phyloP scores from a whole-genome alignment of 1,140 invertebrate genomes.

The Tetraneura akinire region DNA sequence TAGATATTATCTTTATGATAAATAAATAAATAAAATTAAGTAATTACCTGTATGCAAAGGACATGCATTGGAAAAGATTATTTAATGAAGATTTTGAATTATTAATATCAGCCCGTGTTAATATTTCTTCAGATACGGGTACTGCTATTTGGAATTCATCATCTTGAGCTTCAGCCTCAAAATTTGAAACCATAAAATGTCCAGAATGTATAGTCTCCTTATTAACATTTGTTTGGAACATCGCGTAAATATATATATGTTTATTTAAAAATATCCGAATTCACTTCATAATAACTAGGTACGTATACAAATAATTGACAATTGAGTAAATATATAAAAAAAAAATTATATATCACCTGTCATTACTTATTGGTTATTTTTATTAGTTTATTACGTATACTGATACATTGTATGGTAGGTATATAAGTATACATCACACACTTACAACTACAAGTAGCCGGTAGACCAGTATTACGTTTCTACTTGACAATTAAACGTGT shows the following conservation, averaged over 20 bases:
- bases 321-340: not conserved
- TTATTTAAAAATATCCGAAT: not conserved
- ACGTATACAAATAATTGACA: not conserved
- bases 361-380: not conserved
- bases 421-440: not conserved
- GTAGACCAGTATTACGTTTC: not conserved
- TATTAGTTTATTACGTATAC: not conserved
- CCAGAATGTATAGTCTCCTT: conserved; percentile 91
- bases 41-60: conserved; percentile 89
- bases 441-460: no score
- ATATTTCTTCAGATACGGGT: conserved; percentile 72
- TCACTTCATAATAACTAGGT: not conserved
- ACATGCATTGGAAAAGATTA: conserved; percentile 96
- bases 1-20: no score
- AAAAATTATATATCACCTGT: not conserved
- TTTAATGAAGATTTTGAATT: conserved; percentile 89
- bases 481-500: conserved; percentile 20
- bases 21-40: no score
- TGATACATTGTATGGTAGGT: not conserved
- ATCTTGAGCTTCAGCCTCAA: conserved; percentile 89
- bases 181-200: conserved; percentile 97
- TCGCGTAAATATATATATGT: not conserved
- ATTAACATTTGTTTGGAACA: conserved; percentile 16
- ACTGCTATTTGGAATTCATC: conserved; percentile 80
- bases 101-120: conserved; percentile 54